Evolutionary conservation across 1,140 invertebrate species (phyloP), one percentile per base, ranked within the genome.

Genomic region (Philopotamus ludificatus): DNA sequence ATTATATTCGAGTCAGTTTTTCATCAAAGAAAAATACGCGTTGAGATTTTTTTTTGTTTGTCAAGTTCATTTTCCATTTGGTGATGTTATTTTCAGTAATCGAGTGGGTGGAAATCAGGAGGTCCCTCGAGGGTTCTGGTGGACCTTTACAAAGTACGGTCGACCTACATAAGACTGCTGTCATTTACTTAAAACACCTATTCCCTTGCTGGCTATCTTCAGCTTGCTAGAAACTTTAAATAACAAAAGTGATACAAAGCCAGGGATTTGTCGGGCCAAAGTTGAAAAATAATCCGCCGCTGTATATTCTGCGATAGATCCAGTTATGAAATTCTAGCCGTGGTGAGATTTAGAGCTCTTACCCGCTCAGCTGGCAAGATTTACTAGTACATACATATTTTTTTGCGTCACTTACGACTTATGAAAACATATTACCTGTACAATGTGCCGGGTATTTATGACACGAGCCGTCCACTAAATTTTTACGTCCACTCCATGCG

Each of bases 81-180:
- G 10, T 3, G 10, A 16, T 4, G 44, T 47, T 47, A 47, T 47
- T 47, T 47, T 16, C 18, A 16, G 44, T 15, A 47, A 20, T 47
- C 44, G 44, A 47, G 44, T 15, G 44, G 10, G 10, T 47, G 8
- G 44, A 47, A 47, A 47, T 47, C 44, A 47, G 44, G 44, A 15
- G 4, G 7, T 47, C 44, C 44, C 4, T 7, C 15, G 44, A 16
- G 44, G 7, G 15, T 20, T 16, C 44, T 16, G 44, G 15, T 16
- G 8, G 44, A 47, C 18, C 28, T 34, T 34, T 34, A 34, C 12
- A 34, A 34, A 34, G 28, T 34, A 34, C 28, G 28, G 28, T 34
- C 28, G 28, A 34, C 28, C 28, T 34, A 34, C 28, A 34, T 34
- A 34, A 34, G 28, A 12, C 12, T 12, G 28, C 28, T 7, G 12